Base-by-base conservation (phyloP, 2,888 invertebrate species). In the Tyria jacobaeae region DNA sequence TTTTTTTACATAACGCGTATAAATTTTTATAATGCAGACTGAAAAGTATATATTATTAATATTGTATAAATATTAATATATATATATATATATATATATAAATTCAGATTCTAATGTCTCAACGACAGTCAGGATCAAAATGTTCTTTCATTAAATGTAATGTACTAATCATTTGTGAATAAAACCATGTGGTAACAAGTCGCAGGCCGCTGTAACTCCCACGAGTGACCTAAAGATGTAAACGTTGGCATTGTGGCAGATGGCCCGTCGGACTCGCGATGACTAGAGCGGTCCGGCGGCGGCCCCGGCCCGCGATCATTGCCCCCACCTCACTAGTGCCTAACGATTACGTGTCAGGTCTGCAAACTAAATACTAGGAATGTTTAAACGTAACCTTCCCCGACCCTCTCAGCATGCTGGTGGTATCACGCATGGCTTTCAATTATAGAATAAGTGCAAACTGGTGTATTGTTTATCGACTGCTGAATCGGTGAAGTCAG, bases 271-370 rank as follows among this genome's bases (percentile, higher is more conserved):
- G 94, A 93, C 82, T 78, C 91, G 89, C 94, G 94, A 94, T 94
- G 94, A 94, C 94, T 94, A 94, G 94, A 90, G 90, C 89, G 91
- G 88, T 83, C 90, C 87, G 89, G 90, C 87, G 89, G 90, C 86
- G 90, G 89, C 85, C 82, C 89, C 83, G 82, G 85, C 82, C 80
- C 89, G 84, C 89, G 88, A 76, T 89, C 86, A 89, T 90, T 91
- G 21, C 86, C 90, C 88, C 86, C 86, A 71, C 75, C 76, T 79
- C 76, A 78, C 81, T 86, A 79, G 84, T 82, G 87, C 85, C 89
- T 86, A 86, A 84, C 85, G 78, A 81, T 81, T 79, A 76, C 80
- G 78, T 76, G 83, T 80, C 91, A 93, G 93, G 93, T 93, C 92
- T 89, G 92, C 85, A 70, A 63, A 71, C 77, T 77, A 71, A 80